Percentiles rank a stretch among this genome's conserved stretches.
These are phyloP conservation scores for Muscicapa striata DNA, from an alignment of 2,797 vertebrate genomes.

Conservation along the genomic window DNA sequence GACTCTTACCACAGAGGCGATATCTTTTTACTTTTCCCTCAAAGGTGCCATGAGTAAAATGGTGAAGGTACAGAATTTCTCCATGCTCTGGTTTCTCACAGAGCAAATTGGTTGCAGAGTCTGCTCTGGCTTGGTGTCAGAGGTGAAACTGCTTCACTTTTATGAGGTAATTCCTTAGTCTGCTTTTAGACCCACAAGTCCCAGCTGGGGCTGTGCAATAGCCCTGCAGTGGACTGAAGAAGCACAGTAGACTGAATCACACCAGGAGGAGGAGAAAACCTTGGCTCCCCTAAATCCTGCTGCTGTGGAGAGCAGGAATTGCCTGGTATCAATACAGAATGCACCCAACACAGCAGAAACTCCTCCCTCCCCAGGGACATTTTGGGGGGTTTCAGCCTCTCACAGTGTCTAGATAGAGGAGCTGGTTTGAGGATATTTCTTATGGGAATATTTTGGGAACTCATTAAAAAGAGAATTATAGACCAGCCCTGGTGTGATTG, in stretches of 20 bases:
- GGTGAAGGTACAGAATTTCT: background rate
- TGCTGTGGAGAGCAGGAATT: background rate
- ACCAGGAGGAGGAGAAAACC: background rate
- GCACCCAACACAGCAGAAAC: background rate
- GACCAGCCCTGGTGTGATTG: background rate
- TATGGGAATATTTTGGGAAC: background rate
- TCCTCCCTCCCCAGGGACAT: background rate
- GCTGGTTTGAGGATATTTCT: background rate
- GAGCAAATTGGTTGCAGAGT: background rate
- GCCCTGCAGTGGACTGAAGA: background rate
- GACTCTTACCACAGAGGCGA: background rate
- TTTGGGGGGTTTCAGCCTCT: background rate
- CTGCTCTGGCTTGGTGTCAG: background rate
- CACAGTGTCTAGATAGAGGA: background rate
- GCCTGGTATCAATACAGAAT: background rate
- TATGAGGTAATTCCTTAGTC: background rate
- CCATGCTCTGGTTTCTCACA: background rate
- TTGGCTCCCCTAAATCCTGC: background rate
- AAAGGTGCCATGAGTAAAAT: background rate
- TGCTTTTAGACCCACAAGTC: background rate
- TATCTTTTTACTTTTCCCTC: background rate
- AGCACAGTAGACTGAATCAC: background rate
- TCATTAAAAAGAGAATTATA: conserved; percentile 2
- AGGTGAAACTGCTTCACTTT: background rate
- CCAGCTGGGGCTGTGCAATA: background rate